Conservation (phyloP, 2,888 invertebrate species). For the Catocala sponsa region DNA sequence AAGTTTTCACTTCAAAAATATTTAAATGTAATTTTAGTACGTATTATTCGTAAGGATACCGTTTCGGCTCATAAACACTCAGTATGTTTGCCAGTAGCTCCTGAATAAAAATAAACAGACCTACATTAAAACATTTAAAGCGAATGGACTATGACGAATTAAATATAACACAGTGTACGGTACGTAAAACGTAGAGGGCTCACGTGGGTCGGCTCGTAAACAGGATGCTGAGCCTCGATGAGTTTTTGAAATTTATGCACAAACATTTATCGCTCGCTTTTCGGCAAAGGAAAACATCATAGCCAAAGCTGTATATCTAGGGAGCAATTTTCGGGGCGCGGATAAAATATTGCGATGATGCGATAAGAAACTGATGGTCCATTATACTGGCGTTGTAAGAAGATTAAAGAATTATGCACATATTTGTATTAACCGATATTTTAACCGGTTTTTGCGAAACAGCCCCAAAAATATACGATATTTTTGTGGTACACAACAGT, state of each 20-base stretch:
- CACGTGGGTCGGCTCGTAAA: constrained; percentile 59
- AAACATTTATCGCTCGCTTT: constrained; percentile 67
- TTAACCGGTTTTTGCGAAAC: not conserved
- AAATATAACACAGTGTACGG: constrained; percentile 43
- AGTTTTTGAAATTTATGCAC: constrained; percentile 69
- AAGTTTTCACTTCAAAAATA: too few species aligned
- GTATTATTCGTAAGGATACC: too few species aligned
- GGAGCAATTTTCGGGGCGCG: constrained; percentile 53
- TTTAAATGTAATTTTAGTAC: too few species aligned
- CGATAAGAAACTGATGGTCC: constrained; percentile 44
- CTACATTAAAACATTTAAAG: constrained; percentile 21
- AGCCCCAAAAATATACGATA: not conserved
- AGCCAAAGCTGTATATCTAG: constrained; percentile 41
- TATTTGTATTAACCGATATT: not conserved
- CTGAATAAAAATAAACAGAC: not conserved
- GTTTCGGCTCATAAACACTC: not conserved
- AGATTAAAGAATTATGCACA: constrained; percentile 21
- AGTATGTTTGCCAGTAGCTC: not conserved
- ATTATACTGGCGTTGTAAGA: constrained; percentile 23
- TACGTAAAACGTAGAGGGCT: constrained; percentile 40
- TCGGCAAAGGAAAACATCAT: constrained; percentile 57
- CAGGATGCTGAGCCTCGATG: constrained; percentile 55
- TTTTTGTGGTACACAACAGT: not conserved
- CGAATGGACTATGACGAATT: constrained; percentile 40
- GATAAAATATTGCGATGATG: constrained; percentile 52